Evolutionary conservation across 2,113 vertebrate species (phyloP).

Genomic region (Asarcornis scutulata): DNA sequence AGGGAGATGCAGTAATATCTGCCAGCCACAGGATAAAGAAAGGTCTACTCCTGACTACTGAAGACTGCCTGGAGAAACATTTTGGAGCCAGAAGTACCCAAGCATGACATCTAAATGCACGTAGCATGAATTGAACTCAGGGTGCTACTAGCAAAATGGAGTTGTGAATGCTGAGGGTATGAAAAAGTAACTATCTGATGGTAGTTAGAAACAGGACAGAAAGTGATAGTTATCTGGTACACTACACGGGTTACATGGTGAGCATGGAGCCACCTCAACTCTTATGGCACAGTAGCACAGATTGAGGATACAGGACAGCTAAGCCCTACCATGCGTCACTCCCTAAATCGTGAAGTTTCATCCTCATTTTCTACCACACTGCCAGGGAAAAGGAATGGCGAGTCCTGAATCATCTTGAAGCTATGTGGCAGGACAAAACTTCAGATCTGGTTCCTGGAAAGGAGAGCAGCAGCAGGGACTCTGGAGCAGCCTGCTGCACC

Average conservation of each 20-base stretch:
- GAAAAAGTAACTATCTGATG: not conserved
- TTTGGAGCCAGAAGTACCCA: not conserved
- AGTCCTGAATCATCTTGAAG: not conserved
- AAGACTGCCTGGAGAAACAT: not conserved
- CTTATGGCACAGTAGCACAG: accelerated
- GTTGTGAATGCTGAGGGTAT: not conserved
- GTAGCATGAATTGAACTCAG: not conserved
- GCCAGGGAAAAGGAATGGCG: not conserved
- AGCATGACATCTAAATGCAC: not conserved
- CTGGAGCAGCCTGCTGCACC: not conserved
- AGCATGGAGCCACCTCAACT: not conserved
- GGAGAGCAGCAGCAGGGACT: not conserved
- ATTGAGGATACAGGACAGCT: not conserved
- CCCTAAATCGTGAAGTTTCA: accelerated
- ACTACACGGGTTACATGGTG: accelerated
- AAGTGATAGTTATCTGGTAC: not conserved
- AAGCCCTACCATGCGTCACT: not conserved
- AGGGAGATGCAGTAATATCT: not conserved
- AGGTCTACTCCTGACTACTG: not conserved
- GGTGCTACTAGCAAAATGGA: accelerated
- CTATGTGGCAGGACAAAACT: not conserved
- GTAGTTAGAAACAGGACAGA: not conserved
- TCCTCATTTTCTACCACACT: not conserved
- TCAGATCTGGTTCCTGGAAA: not conserved
- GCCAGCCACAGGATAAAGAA: not conserved